Conservation (phyloP, 2,797 vertebrate genomes). For the Huso huso region DNA sequence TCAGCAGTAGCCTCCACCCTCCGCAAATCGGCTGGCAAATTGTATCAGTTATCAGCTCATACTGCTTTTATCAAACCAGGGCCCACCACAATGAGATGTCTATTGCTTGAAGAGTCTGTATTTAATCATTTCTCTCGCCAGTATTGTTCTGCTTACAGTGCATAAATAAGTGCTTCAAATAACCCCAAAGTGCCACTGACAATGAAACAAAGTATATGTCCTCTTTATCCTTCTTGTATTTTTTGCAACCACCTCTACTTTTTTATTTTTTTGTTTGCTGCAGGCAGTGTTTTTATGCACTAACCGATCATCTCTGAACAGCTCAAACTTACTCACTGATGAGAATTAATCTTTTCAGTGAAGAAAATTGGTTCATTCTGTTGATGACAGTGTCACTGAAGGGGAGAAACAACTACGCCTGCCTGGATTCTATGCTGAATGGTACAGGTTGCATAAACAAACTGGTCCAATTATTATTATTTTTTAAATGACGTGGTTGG, state of each 20-base stretch:
- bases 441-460: neutral
- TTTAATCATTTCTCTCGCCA: constrained; percentile 94
- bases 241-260: constrained; percentile 55
- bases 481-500: too few species aligned
- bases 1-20: constrained; percentile 79
- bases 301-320: constrained; percentile 74
- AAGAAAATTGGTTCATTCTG: constrained; percentile 49
- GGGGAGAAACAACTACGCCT: neutral
- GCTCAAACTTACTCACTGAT: constrained; percentile 71
- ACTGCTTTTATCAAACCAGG: constrained; percentile 96
- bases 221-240: constrained; percentile 89
- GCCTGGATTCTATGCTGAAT: constrained; percentile 4
- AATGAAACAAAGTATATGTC: constrained; percentile 91
- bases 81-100: constrained; percentile 89
- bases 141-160: constrained; percentile 98
- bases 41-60: constrained; percentile 98
- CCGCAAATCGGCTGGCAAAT: constrained; percentile 79
- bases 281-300: constrained; percentile 73
- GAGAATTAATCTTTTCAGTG: constrained; percentile 64
- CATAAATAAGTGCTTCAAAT: constrained; percentile 97
- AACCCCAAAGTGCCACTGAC: constrained; percentile 89
- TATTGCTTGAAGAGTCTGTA: constrained; percentile 86
- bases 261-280: constrained; percentile 63
- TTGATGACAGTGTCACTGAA: constrained; percentile 49
- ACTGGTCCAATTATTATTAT: too few species aligned